Conservation (phyloP, 2,113 vertebrate genomes). For the Heloderma charlesbogerti region DNA sequence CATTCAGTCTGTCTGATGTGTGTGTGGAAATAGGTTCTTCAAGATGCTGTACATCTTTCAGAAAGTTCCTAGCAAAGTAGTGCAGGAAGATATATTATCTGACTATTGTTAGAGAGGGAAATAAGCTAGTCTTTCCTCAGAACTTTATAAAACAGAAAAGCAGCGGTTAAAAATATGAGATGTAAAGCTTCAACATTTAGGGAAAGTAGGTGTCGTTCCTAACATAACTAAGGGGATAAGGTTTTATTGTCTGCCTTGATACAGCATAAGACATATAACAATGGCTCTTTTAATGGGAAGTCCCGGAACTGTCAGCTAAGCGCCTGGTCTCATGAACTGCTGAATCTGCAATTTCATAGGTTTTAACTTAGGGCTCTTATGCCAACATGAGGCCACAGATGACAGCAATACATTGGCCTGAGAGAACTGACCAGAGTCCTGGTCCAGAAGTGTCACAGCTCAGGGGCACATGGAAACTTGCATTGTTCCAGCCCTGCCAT, state of each 20-base stretch:
- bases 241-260: neutral
- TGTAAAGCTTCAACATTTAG: neutral
- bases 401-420: neutral
- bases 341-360: constrained; percentile 18
- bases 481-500: neutral
- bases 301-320: constrained; percentile 7
- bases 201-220: neutral
- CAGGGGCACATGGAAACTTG: neutral
- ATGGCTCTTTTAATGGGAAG: neutral
- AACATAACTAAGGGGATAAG: neutral
- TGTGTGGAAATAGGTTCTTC: constrained; percentile 66
- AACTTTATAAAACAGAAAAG: constrained; percentile 59
- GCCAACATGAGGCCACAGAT: neutral
- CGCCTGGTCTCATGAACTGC: neutral
- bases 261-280: neutral
- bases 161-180: constrained; percentile 59
- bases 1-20: constrained; percentile 56
- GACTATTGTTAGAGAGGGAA: constrained; percentile 52
- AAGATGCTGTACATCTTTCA: constrained; percentile 38
- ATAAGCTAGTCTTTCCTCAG: constrained; percentile 48
- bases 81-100: constrained; percentile 52
- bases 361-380: neutral
- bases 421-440: neutral
- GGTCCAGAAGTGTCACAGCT: neutral
- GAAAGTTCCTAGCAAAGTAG: constrained; percentile 10